phyloP scores from a whole-genome alignment of 2,888 invertebrate genomes.

The Patella caerulea region DNA sequence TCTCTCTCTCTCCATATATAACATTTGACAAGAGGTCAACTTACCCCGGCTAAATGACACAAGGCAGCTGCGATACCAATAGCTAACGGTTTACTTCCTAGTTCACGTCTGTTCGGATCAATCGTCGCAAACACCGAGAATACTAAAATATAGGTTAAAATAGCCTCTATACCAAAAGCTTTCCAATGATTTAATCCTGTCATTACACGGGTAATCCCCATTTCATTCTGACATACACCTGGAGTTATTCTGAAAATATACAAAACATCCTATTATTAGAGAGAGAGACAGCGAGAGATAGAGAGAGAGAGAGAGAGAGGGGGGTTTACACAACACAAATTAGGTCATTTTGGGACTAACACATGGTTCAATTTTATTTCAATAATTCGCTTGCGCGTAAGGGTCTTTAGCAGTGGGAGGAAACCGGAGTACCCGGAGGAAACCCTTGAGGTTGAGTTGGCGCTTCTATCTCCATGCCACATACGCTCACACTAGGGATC shows the following conservation, averaged over 20 bases:
- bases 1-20: too few species aligned
- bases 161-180: conserved; percentile 29
- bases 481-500: too few species aligned
- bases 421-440: too few species aligned
- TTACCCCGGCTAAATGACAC: conserved; percentile 35
- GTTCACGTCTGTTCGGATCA: conserved; percentile 32
- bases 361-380: too few species aligned
- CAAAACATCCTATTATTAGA: not conserved
- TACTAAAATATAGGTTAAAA: conserved; percentile 32
- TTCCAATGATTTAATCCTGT: conserved; percentile 24
- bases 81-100: conserved; percentile 31
- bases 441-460: too few species aligned
- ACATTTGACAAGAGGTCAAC: not conserved
- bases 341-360: too few species aligned
- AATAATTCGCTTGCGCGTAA: too few species aligned
- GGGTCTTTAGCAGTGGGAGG: too few species aligned
- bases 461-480: too few species aligned
- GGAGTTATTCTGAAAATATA: conserved; percentile 30
- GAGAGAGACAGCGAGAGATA: too few species aligned
- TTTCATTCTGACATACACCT: conserved; percentile 25
- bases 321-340: too few species aligned
- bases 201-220: conserved; percentile 28
- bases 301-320: too few species aligned
- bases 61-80: conserved; percentile 29
- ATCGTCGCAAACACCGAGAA: conserved; percentile 33